Evolutionary conservation across 2,797 vertebrate genomes (phyloP).

Genomic region (Buphagus erythrorhynchus): DNA sequence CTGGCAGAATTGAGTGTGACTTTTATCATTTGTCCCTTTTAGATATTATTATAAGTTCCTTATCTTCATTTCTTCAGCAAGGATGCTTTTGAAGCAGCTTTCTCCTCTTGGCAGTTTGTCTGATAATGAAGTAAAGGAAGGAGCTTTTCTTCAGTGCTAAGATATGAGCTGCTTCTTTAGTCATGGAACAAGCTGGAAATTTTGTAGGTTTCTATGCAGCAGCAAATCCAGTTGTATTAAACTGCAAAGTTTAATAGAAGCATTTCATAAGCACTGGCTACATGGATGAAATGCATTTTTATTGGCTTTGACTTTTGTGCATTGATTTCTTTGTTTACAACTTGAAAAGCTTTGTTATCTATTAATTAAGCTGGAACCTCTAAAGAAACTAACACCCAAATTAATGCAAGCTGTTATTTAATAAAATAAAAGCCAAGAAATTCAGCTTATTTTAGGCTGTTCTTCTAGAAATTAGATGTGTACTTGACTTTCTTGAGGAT

Average conservation of each 20-base stretch:
- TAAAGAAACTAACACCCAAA: neutral
- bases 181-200: neutral
- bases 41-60: conserved; percentile 65
- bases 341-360: neutral
- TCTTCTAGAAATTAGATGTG: neutral
- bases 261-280: neutral
- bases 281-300: neutral
- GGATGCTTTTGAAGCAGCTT: conserved; percentile 67
- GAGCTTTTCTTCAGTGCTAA: neutral
- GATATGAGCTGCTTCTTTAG: neutral
- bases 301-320: neutral
- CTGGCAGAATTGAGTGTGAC: conserved; percentile 67
- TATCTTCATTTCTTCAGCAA: conserved; percentile 72
- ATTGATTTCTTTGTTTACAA: neutral
- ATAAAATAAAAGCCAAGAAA: neutral
- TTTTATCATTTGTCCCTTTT: conserved; percentile 70
- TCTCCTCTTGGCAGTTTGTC: conserved; percentile 45
- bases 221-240: neutral
- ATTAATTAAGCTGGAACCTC: neutral
- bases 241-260: neutral
- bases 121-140: conserved; percentile 48
- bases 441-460: neutral
- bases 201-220: neutral
- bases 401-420: neutral
- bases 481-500: neutral